These are phyloP conservation scores for Tonatia bakeri DNA, from an alignment of 2,113 vertebrate genomes.

Conservation along the genomic window DNA sequence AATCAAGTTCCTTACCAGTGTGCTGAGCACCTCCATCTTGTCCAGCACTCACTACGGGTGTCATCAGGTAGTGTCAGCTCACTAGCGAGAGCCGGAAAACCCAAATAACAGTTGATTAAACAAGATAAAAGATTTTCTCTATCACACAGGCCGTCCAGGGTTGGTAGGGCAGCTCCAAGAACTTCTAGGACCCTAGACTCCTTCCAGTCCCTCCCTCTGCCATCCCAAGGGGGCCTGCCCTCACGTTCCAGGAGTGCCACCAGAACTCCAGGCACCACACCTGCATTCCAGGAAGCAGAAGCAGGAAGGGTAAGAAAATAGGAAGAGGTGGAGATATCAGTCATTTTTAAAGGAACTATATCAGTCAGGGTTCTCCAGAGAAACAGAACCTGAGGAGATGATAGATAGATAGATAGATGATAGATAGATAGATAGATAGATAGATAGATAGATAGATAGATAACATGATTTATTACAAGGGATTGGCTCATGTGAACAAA, in stretches of 20 bases:
- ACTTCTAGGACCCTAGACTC: background rate
- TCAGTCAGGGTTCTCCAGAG: background rate
- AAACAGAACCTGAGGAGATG: background rate
- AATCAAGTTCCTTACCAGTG: background rate
- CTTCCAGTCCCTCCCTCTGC: background rate
- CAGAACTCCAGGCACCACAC: background rate
- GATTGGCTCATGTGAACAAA: background rate
- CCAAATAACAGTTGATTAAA: background rate
- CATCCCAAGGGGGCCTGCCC: background rate
- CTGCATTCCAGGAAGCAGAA: background rate
- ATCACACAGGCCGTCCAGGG: background rate
- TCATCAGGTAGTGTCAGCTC: background rate
- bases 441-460: background rate
- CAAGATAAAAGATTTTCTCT: background rate
- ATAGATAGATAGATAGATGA: background rate
- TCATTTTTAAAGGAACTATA: background rate
- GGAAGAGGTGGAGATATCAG: background rate
- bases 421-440: background rate
- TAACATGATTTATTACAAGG: background rate
- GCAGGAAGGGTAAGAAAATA: background rate
- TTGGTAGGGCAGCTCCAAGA: background rate
- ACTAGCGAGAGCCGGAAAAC: background rate
- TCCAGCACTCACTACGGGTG: background rate
- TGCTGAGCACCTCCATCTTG: background rate
- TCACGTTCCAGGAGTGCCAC: background rate